Base-by-base conservation (phyloP, 1,140 invertebrate genomes). In the Microplitis demolitor region DNA sequence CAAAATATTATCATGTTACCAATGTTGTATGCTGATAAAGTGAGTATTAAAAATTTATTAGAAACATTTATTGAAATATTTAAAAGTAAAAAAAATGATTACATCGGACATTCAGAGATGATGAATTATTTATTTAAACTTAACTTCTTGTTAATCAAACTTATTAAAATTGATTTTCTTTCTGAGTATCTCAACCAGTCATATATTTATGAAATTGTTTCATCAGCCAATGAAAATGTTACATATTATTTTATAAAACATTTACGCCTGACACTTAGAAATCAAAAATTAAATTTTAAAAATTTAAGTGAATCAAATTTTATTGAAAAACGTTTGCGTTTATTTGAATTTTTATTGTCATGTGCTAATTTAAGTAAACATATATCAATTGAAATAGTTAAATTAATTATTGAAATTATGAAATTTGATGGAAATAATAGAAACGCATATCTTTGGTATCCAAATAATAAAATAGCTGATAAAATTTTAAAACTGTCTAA, bases 241-340 rank as follows among this genome's bases (percentile, higher is more conserved):
- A 9, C 11, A 67, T 33, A 34, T 63, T 53, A 61, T 79, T 60
- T 58, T 79, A 9, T 35, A 13, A 16, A 64, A 3, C 50, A 60
- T 34, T 70, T 78, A 58, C 39, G 35, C 6, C 60, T 34, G 2
- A 66, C 66, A 11, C 14, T 39, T 13, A n/a, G 13, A 68, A 69
- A n/a, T 6, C 14, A 50, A 67, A 24, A 64, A 69, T 53, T 76
- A 58, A 6, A 71, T 16, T 4, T 74, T 9, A 64, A 76, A 3
- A 45, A 66, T 69, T 80, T 74, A 66, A 31, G 67, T 33, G 24
- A 61, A 31, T 13, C 16, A 24, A 4, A 24, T 61, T 33, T 61
- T 24, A 61, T 61, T 31, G 39, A 45, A 0, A 45, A 45, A 45
- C 33, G 33, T 61, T 61, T 4, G 3, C 16, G 6, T 33, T 33